Evolutionary conservation across 2,113 vertebrate species (phyloP), one percentile per base, ranked within the genome.

Genomic region (Nothoprocta perdicaria): DNA sequence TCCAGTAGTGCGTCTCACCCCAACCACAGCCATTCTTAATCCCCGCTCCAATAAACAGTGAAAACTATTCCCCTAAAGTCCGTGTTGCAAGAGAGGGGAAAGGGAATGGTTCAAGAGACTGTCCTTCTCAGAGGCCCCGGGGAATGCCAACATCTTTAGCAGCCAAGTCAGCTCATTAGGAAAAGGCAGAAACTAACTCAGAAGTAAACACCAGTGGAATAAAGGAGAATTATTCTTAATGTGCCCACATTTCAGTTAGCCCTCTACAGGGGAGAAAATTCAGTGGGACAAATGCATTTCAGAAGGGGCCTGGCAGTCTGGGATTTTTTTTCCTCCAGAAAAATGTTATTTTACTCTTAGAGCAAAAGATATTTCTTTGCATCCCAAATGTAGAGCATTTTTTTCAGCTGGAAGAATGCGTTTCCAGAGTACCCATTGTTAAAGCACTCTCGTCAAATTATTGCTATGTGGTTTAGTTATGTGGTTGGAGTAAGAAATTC

Each of bases 21-120:
- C 92, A 81, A 91, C 85, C 71, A 61, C 84, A 87, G 72, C 75
- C 75, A 26, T 41, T 76, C 71, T 86, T 91, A 95, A 88, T 95
- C 83, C 74, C 29, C 58, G 61, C 17, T 61, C 46, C 71, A 93
- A 93, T 80, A 91, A 95, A 93, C 43, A 71, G 72, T 58, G 74
- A 90, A 90, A 94, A 66, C 60, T 50, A 35, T 88, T 91, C 46
- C 65, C 48, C 76, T 76, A 33, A 78, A 92, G 74, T 29, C n/a
- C 53, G 29, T 6, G 50, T 43, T 66, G 78, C 57, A 76, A 81
- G 79, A 83, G 76, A 91, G 74, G 46, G 83, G 35, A 74, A 84
- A 91, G 53, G 3, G 15, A 73, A 86, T 8, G 29, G 40, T 23
- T 87, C 78, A 92, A 71, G 82, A 1, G 0, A 75, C 11, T 0